Percentiles rank a stretch among this genome's conserved stretches.
Evolutionary conservation across 1,140 invertebrate genomes (phyloP).

Genomic region (Trachelipus rathkii): DNA sequence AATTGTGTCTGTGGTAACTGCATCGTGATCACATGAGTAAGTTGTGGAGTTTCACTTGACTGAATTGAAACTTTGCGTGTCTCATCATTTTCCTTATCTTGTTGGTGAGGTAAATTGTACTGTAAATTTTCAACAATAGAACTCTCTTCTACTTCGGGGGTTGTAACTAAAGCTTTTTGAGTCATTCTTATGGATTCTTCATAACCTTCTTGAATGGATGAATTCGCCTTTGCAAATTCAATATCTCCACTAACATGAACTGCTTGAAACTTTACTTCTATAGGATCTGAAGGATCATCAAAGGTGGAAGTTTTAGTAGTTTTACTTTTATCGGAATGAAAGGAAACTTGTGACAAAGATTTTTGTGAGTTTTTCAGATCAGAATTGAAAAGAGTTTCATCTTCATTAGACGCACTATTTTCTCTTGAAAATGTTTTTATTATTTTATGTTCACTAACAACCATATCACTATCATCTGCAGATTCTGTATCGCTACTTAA

Average conservation of each 20-base stretch:
- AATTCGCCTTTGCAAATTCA: slow-evolving; percentile 38
- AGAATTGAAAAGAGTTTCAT: neutral
- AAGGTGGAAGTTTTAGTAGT: neutral
- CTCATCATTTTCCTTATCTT: neutral
- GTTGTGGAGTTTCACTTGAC: neutral
- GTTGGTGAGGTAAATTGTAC: too few species aligned
- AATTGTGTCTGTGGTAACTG: neutral
- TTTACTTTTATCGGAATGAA: neutral
- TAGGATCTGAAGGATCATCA: neutral
- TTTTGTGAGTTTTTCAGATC: neutral
- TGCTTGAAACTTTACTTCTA: slow-evolving; percentile 29
- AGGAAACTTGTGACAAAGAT: neutral
- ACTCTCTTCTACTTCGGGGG: neutral
- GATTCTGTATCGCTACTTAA: slow-evolving; percentile 33
- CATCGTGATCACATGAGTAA: neutral
- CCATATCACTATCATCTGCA: neutral
- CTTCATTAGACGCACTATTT: too few species aligned
- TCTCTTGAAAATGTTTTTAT: neutral
- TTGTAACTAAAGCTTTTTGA: neutral
- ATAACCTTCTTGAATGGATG: neutral
- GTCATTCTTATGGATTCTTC: slow-evolving; percentile 16
- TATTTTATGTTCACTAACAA: neutral
- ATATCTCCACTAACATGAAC: slow-evolving; percentile 36
- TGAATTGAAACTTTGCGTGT: neutral
- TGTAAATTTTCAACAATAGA: neutral